These are phyloP conservation scores for Salvator merianae DNA, from an alignment of 2,113 vertebrate species.

Conservation along the genomic window DNA sequence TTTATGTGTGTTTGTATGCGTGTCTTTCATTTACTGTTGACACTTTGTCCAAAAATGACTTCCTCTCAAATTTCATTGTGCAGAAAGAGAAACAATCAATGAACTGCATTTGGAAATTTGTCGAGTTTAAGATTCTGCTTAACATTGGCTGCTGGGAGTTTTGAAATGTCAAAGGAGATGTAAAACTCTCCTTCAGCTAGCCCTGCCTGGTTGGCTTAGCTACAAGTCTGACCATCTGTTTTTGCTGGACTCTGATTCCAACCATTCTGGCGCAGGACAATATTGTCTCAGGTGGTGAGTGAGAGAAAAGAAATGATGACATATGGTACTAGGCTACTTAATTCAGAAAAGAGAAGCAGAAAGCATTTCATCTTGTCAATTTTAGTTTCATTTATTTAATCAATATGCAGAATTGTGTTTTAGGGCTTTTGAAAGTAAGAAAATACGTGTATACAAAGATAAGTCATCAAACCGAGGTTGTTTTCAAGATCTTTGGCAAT, in stretches of 20 bases:
- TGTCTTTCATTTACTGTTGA: not conserved
- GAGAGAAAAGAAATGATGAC: slow-evolving; percentile 60
- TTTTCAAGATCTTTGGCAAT: not conserved
- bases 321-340: slow-evolving; percentile 65
- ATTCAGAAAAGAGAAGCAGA: slow-evolving; percentile 43
- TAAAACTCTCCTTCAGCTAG: slow-evolving; percentile 7
- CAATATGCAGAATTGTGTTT: slow-evolving; percentile 36
- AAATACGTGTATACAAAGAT: not conserved
- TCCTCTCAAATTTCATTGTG: not conserved
- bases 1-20: no score
- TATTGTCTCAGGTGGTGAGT: slow-evolving; percentile 70
- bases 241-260: slow-evolving; percentile 55
- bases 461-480: not conserved
- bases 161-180: slow-evolving; percentile 41
- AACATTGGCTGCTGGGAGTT: slow-evolving; percentile 28
- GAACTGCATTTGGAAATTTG: slow-evolving; percentile 27
- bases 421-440: slow-evolving; percentile 17
- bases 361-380: slow-evolving; percentile 55
- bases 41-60: not conserved
- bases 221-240: slow-evolving; percentile 68
- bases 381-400: slow-evolving; percentile 47
- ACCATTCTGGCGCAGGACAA: slow-evolving; percentile 56
- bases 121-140: slow-evolving; percentile 7
- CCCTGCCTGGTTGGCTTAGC: slow-evolving; percentile 54
- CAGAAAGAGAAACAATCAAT: not conserved